Percentiles rank a stretch among this genome's conserved stretches.
Conservation (phyloP, 2,113 vertebrate species). For the Sorex fumeus region DNA sequence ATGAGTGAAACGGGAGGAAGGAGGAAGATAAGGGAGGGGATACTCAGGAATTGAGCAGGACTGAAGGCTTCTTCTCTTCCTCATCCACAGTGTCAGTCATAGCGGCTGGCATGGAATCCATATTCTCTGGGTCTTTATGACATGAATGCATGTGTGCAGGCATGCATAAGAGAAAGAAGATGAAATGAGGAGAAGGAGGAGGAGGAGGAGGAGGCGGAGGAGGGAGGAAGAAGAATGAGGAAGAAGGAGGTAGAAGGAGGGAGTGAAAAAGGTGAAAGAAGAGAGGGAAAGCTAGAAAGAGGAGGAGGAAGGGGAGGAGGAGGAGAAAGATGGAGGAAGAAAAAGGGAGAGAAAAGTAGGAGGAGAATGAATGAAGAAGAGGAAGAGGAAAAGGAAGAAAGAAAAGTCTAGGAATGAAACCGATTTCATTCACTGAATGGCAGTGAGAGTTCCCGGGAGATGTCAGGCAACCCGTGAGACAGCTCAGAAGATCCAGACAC, state of each 20-base stretch:
- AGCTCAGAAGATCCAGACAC: background rate
- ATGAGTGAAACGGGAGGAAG: background rate
- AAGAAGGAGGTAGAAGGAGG: background rate
- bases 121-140: background rate
- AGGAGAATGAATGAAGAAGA: no score
- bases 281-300: background rate
- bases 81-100: background rate
- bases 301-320: background rate
- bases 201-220: background rate
- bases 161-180: background rate
- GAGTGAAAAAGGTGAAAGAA: background rate
- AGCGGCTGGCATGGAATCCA: background rate
- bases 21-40: background rate
- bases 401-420: background rate
- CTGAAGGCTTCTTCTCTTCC: background rate
- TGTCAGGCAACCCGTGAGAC: background rate
- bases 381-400: no score
- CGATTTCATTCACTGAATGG: background rate
- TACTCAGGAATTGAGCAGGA: background rate
- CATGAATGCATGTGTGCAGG: rapidly evolving
- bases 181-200: background rate
- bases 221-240: no score
- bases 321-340: background rate
- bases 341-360: background rate
- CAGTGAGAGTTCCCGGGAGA: background rate